phyloP scores from a whole-genome alignment of 2,888 invertebrate genomes.

The Polylopha cassiicola region DNA sequence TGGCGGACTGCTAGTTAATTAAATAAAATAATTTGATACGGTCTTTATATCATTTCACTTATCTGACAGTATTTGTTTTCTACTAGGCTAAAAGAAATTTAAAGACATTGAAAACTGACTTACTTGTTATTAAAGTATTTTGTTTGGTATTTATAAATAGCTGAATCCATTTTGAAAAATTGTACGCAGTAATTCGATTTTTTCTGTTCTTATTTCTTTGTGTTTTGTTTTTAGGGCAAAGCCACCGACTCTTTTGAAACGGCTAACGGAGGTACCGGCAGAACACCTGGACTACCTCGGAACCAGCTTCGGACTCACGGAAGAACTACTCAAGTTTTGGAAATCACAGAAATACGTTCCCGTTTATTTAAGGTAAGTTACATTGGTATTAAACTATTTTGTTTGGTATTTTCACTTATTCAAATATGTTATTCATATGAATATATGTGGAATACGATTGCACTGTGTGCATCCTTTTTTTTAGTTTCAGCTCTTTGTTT shows the following conservation, averaged over 20 bases:
- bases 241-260: slow-evolving; percentile 91
- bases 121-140: too few relatives aligned
- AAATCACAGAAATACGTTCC: slow-evolving; percentile 86
- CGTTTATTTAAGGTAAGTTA: slow-evolving; percentile 87
- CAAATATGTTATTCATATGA: not conserved
- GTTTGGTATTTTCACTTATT: not conserved
- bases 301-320: slow-evolving; percentile 94
- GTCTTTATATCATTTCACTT: too few relatives aligned
- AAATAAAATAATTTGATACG: too few relatives aligned
- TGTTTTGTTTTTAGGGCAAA: slow-evolving; percentile 64
- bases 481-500: too few relatives aligned
- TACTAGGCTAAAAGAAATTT: too few relatives aligned
- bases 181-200: not conserved
- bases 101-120: too few relatives aligned
- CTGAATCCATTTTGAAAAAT: slow-evolving; percentile 1
- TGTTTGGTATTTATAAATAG: not conserved
- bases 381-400: not conserved
- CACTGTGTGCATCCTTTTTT: too few relatives aligned
- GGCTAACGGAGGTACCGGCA: slow-evolving; percentile 89
- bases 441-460: too few relatives aligned
- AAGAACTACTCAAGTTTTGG: slow-evolving; percentile 96
- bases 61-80: too few relatives aligned
- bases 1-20: too few relatives aligned
- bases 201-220: not conserved
- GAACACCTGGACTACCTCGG: slow-evolving; percentile 95